These are phyloP conservation scores for Rhabdornis inornatus DNA, from an alignment of 2,113 vertebrate genomes.

Conservation along the genomic window DNA sequence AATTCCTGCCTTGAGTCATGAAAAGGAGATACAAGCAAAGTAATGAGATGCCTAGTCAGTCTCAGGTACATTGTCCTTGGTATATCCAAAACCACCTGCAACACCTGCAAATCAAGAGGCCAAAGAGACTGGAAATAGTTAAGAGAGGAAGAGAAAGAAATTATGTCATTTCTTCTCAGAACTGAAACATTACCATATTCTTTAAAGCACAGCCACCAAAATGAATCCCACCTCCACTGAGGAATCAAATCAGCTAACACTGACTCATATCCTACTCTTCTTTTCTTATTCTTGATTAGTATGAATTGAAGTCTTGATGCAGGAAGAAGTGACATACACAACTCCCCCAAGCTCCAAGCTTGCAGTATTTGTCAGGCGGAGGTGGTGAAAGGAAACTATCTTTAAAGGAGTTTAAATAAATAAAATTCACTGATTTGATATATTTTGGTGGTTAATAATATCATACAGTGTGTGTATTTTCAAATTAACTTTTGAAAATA, in stretches of 20 bases:
- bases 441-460: not conserved
- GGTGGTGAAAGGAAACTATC: not conserved
- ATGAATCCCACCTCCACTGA: slow-evolving; percentile 51
- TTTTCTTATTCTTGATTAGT: slow-evolving; percentile 55
- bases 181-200: not conserved
- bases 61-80: not conserved
- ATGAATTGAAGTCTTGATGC: slow-evolving; percentile 54
- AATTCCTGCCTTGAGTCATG: not conserved
- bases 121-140: not conserved
- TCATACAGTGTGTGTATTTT: not conserved
- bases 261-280: slow-evolving; percentile 57
- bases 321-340: slow-evolving; percentile 32
- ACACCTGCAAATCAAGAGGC: not conserved
- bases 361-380: not conserved
- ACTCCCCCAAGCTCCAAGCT: slow-evolving; percentile 1
- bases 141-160: not conserved
- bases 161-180: not conserved
- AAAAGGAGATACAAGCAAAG: not conserved
- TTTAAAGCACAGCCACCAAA: not conserved
- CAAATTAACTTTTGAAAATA: not conserved
- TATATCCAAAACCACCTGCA: not conserved
- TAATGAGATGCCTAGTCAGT: not conserved
- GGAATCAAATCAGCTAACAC: slow-evolving; percentile 38
- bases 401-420: not conserved
- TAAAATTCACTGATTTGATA: not conserved